phyloP scores from a whole-genome alignment of 2,888 invertebrate genomes.

The Agonum fuliginosum region DNA sequence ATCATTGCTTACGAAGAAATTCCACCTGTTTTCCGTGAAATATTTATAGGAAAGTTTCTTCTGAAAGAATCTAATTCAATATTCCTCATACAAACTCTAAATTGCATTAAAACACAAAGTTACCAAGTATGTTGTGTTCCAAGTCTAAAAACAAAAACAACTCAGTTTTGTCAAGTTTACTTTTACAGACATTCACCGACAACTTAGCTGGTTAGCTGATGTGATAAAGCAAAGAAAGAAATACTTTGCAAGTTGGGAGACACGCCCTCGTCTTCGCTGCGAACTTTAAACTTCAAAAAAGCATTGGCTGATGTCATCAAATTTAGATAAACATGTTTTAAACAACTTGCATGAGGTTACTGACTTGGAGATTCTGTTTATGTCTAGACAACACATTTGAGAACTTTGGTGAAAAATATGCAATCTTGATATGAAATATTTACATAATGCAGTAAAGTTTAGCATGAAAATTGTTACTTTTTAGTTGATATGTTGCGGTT shows the following conservation, averaged over 20 bases:
- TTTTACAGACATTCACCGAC: constrained; percentile 14
- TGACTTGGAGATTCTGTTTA: constrained; percentile 13
- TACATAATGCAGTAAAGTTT: background rate
- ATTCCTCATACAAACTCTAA: background rate
- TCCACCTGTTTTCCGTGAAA: too few relatives aligned
- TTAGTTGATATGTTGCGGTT: too few relatives aligned
- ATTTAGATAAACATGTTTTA: constrained; percentile 50
- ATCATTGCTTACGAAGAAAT: background rate
- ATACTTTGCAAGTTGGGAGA: constrained; percentile 8
- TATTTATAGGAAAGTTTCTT: background rate
- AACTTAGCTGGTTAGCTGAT: constrained; percentile 36
- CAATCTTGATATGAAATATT: constrained; percentile 2
- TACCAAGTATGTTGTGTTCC: background rate
- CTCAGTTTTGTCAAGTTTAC: constrained; percentile 38
- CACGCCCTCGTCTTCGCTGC: constrained; percentile 16
- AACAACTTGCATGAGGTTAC: constrained; percentile 8
- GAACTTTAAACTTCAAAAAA: constrained; percentile 42
- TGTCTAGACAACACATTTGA: background rate
- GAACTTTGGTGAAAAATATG: background rate
- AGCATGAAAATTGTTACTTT: background rate
- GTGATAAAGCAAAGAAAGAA: constrained; percentile 31
- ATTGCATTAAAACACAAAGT: constrained; percentile 2
- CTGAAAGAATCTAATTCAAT: background rate
- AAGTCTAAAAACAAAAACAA: constrained; percentile 16
- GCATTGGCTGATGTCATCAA: constrained; percentile 42